Evolutionary conservation across 2,888 invertebrate species (phyloP).

Genomic region (Resseliella maxima): DNA sequence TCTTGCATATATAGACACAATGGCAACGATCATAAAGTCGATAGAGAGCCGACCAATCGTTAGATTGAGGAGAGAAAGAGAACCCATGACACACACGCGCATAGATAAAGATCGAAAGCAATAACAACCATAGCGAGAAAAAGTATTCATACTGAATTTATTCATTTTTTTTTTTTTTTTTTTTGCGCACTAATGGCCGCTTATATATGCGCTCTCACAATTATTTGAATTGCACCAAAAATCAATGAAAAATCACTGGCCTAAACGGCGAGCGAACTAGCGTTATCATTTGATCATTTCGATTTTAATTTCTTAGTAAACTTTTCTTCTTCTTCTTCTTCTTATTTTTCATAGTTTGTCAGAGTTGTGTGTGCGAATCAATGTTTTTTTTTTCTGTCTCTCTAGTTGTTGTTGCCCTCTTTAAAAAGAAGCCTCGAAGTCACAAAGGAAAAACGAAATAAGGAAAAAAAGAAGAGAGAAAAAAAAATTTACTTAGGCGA

Average conservation of each 20-base stretch:
- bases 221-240: too few relatives aligned
- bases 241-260: too few relatives aligned
- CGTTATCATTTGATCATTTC: too few relatives aligned
- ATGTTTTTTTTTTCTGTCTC: not conserved
- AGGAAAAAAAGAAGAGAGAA: not conserved
- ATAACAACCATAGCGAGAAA: not conserved
- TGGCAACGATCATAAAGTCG: not conserved
- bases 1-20: not conserved
- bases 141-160: too few relatives aligned
- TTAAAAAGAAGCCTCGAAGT: slow-evolving; percentile 16
- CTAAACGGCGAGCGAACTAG: too few relatives aligned
- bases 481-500: slow-evolving; percentile 14
- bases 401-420: not conserved
- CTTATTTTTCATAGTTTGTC: not conserved
- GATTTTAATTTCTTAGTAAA: too few relatives aligned
- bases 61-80: not conserved
- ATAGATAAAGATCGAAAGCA: slow-evolving; percentile 3
- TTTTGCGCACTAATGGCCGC: too few relatives aligned
- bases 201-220: too few relatives aligned
- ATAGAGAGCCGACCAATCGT: not conserved
- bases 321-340: too few relatives aligned
- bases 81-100: not conserved
- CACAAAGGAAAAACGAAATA: not conserved
- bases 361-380: not conserved
- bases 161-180: too few relatives aligned